These are phyloP conservation scores for Polyploca ridens DNA, from an alignment of 2,888 invertebrate genomes.

Conservation along the genomic window DNA sequence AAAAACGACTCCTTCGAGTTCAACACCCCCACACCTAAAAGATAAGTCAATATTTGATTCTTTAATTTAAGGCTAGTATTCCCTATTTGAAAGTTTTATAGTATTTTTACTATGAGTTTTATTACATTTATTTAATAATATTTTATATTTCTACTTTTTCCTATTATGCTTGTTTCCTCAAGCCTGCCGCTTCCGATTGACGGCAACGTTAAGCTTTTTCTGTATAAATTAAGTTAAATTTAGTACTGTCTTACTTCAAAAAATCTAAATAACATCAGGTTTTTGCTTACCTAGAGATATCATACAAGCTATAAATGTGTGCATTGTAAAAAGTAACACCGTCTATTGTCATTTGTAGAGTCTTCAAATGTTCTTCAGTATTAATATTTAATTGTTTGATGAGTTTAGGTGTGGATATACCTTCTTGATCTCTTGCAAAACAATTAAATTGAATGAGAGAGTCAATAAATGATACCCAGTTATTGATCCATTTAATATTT, in stretches of 20 bases:
- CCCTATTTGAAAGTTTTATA: too few species aligned
- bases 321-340: constrained; percentile 28
- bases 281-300: constrained; percentile 34
- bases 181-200: too few species aligned
- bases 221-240: too few species aligned
- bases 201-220: too few species aligned
- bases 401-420: constrained; percentile 35
- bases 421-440: constrained; percentile 37
- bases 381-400: constrained; percentile 40
- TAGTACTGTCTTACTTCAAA: too few species aligned
- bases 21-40: constrained; percentile 45
- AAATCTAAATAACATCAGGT: too few species aligned
- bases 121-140: too few species aligned
- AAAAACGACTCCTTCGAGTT: constrained; percentile 36
- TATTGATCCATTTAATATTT: constrained; percentile 38
- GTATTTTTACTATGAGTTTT: too few species aligned
- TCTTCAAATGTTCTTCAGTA: constrained; percentile 30
- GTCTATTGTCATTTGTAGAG: constrained; percentile 10
- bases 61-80: too few species aligned
- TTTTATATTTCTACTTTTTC: too few species aligned
- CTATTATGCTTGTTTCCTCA: too few species aligned
- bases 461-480: constrained; percentile 48
- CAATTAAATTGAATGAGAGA: constrained; percentile 44
- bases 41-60: background rate
- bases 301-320: constrained; percentile 26